Conservation (phyloP, 2,113 vertebrate species). For the Podiceps cristatus region DNA sequence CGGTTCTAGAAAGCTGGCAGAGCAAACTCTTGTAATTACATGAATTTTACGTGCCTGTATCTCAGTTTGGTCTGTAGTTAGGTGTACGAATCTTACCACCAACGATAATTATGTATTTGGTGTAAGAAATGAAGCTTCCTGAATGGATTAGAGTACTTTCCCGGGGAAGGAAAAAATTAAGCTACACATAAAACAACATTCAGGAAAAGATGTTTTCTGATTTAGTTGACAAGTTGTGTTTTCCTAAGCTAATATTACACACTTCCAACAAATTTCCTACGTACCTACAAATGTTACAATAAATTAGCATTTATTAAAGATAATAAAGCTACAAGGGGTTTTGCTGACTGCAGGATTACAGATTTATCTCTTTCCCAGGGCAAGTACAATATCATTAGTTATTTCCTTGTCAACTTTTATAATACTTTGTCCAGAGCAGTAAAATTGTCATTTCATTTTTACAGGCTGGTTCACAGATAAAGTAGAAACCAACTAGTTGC, state of each 20-base stretch:
- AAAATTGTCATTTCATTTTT: slow-evolving; percentile 23
- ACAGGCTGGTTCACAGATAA: slow-evolving; percentile 28
- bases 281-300: neutral
- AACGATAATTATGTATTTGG: neutral
- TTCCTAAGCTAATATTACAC: neutral
- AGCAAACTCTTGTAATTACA: neutral
- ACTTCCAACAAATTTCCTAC: neutral
- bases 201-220: neutral
- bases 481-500: neutral
- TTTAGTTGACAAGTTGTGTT: neutral
- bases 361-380: slow-evolving; percentile 19
- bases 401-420: slow-evolving; percentile 5
- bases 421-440: neutral
- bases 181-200: neutral
- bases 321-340: slow-evolving; percentile 13
- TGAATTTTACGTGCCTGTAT: neutral
- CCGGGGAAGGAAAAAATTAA: neutral
- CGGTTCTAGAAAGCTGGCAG: neutral
- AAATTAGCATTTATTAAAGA: slow-evolving; percentile 34
- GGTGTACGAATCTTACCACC: neutral
- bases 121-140: neutral
- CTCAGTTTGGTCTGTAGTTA: neutral
- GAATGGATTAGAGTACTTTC: neutral
- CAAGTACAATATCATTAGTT: neutral
- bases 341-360: slow-evolving; percentile 13